Evolutionary conservation across 1,140 invertebrate genomes (phyloP), one percentile per base, ranked within the genome.

Genomic region (Leguminivora glycinivorella): DNA sequence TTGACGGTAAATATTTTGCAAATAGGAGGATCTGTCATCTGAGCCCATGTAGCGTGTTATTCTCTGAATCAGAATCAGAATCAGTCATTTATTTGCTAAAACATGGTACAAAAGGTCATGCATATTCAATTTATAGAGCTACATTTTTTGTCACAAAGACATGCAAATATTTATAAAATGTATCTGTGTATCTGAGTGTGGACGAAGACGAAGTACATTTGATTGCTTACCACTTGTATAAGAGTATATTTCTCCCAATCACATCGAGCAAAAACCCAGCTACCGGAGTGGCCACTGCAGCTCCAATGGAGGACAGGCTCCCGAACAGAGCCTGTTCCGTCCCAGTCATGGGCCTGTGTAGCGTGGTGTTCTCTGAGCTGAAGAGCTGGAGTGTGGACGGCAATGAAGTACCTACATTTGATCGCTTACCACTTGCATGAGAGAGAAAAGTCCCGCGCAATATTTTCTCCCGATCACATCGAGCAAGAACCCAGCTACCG

Each of bases 381-480:
- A 87, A 87, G 4, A 83, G 75, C 3, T 67, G 43, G 0, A 80
- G 69, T 0, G 82, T 84, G n/a, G n/a, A n/a, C n/a, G n/a, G n/a
- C n/a, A n/a, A n/a, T n/a, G n/a, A n/a, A n/a, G n/a, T n/a, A n/a
- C n/a, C n/a, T n/a, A n/a, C n/a, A n/a, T n/a, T n/a, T n/a, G n/a
- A n/a, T n/a, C n/a, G n/a, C 81, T 78, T 73, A 84, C 83, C 60
- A 79, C 71, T 63, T 75, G 76, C n/a, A 75, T 71, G 31, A 7
- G 76, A 69, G 7, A n/a, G n/a, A n/a, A n/a, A n/a, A n/a, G n/a
- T n/a, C n/a, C n/a, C n/a, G n/a, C 7, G 78, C 78, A 0, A 83
- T 76, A 76, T 34, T 85, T 87, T 56, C 84, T 77, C 7, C 83
- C 84, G 25, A 87, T 24, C 2, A 7, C 60, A 56, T 84, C 81